These are phyloP conservation scores for Apodemia hepburni DNA, from an alignment of 2,888 invertebrate genomes.

Conservation along the genomic window DNA sequence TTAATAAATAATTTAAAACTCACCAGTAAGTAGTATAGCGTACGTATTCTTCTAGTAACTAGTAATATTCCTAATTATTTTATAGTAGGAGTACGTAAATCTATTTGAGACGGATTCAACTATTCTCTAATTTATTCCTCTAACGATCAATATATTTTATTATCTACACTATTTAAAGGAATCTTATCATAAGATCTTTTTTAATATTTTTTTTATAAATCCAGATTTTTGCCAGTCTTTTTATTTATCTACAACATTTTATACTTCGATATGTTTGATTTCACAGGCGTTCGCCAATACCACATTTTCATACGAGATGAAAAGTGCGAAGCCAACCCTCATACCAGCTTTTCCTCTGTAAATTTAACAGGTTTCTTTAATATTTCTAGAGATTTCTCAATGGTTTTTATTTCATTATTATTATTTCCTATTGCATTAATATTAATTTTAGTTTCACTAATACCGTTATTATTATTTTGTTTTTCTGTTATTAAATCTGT, in stretches of 20 bases:
- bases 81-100: slow-evolving; percentile 36
- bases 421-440: slow-evolving; percentile 44
- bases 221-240: slow-evolving; percentile 51
- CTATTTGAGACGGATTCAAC: slow-evolving; percentile 51
- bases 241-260: slow-evolving; percentile 50
- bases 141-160: slow-evolving; percentile 28
- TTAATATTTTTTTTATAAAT: slow-evolving; percentile 31
- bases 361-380: slow-evolving; percentile 61
- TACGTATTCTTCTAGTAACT: slow-evolving; percentile 10
- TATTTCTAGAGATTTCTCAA: slow-evolving; percentile 43
- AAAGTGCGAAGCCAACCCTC: slow-evolving; percentile 54
- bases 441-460: slow-evolving; percentile 38
- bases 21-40: slow-evolving; percentile 18
- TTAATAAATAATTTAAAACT: slow-evolving; percentile 14
- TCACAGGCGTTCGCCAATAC: slow-evolving; percentile 45
- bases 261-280: slow-evolving; percentile 51
- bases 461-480: slow-evolving; percentile 58
- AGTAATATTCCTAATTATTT: slow-evolving; percentile 19
- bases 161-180: slow-evolving; percentile 35
- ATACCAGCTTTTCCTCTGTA: slow-evolving; percentile 73
- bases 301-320: slow-evolving; percentile 38
- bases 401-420: slow-evolving; percentile 56
- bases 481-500: slow-evolving; percentile 49
- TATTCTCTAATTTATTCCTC: slow-evolving; percentile 36
- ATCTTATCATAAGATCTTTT: slow-evolving; percentile 37